Percentiles rank a stretch among this genome's conserved stretches.
phyloP scores from a whole-genome alignment of 2,797 vertebrate genomes.

The Triplophysa yarkandensis region DNA sequence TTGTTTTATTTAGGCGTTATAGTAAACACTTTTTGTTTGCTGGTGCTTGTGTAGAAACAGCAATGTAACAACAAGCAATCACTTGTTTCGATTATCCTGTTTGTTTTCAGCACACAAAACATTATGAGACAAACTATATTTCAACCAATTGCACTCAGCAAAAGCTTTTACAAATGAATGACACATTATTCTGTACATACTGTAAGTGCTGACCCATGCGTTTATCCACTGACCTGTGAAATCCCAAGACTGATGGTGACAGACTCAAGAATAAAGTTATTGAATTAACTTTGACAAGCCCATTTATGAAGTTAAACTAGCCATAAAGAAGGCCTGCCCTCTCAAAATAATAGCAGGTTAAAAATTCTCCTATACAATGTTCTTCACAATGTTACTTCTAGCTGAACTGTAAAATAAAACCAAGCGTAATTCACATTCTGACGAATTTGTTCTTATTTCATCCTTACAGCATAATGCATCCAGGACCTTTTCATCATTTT shows the following conservation, averaged over 20 bases:
- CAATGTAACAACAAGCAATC: background rate
- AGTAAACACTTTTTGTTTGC: too few relatives aligned
- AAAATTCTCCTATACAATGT: too few relatives aligned
- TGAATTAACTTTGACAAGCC: background rate
- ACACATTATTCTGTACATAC: background rate
- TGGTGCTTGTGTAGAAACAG: background rate
- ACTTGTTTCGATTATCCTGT: too few relatives aligned
- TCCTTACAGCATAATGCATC: background rate
- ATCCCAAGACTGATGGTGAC: background rate
- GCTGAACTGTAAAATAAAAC: background rate
- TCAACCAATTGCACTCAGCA: background rate
- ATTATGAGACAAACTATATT: too few relatives aligned
- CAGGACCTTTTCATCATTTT: background rate
- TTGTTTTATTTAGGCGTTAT: background rate
- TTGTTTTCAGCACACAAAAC: too few relatives aligned
- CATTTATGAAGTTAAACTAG: background rate
- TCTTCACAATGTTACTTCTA: background rate
- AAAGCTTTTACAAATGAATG: background rate
- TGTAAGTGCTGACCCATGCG: background rate
- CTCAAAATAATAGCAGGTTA: background rate
- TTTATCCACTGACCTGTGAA: background rate
- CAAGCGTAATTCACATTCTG: background rate
- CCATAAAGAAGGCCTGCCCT: background rate
- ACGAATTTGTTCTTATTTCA: constrained; percentile 7
- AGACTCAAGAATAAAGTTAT: background rate